phyloP scores from a whole-genome alignment of 2,113 vertebrate genomes.

The Clinocottus analis region DNA sequence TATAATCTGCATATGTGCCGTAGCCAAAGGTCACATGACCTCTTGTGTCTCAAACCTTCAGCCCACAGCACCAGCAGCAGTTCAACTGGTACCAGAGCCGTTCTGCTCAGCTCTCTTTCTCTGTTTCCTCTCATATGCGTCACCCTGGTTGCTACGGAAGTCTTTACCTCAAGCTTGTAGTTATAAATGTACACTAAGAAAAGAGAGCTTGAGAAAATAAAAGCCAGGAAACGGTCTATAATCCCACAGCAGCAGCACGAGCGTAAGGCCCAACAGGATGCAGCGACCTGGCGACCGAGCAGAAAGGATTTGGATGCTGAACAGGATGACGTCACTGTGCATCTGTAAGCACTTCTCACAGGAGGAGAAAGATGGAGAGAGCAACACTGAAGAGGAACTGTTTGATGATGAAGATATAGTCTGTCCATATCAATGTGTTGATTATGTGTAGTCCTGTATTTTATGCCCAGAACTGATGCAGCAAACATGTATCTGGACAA shows the following conservation, averaged over 20 bases:
- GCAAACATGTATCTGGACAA: background rate
- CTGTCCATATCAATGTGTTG: background rate
- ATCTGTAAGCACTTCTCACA: conserved; percentile 30
- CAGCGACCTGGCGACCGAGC: background rate
- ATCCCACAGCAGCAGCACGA: background rate
- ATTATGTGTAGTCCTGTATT: background rate
- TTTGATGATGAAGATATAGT: background rate
- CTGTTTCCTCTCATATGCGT: conserved; percentile 2
- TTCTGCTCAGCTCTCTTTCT: background rate
- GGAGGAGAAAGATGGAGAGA: background rate
- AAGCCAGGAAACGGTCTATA: background rate
- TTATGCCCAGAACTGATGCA: background rate
- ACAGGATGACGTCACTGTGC: conserved; percentile 49
- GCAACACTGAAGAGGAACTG: conserved; percentile 6
- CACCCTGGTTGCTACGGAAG: conserved; percentile 47
- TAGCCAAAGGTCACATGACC: background rate
- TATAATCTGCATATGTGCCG: background rate
- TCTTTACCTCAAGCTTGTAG: background rate
- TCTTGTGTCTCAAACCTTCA: background rate
- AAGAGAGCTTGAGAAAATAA: background rate
- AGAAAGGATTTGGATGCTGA: conserved; percentile 26
- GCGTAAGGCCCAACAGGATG: background rate
- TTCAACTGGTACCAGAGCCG: background rate
- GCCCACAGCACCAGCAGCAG: background rate
- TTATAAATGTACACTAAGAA: background rate